Conservation (phyloP, 1,140 invertebrate species). For the Papilio aristodemus region DNA sequence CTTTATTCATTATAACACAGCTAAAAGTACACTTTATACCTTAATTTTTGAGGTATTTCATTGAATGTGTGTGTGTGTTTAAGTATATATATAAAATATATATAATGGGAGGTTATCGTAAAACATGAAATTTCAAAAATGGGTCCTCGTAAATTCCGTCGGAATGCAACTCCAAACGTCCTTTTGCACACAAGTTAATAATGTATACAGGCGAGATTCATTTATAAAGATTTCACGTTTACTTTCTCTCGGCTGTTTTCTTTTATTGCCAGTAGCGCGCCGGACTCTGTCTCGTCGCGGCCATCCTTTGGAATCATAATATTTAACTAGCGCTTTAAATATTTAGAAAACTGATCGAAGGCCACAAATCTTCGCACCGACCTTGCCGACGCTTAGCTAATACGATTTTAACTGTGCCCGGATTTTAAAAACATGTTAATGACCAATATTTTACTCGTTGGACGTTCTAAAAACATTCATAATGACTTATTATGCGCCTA, state of each 20-base stretch:
- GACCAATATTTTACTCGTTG: constrained; percentile 25
- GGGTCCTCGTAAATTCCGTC: constrained; percentile 3
- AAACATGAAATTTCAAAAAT: neutral
- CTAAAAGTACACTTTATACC: too few species aligned
- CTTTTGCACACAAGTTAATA: constrained; percentile 43
- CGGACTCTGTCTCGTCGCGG: constrained; percentile 33
- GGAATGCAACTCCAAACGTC: constrained; percentile 32
- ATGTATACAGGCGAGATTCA: constrained; percentile 44
- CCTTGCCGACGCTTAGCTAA: constrained; percentile 39
- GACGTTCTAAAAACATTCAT: constrained; percentile 21
- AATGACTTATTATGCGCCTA: neutral
- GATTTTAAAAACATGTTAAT: constrained; percentile 23
- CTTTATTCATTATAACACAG: too few species aligned
- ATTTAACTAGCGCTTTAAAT: constrained; percentile 29
- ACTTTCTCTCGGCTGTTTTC: constrained; percentile 61
- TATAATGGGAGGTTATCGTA: neutral
- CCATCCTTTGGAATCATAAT: constrained; percentile 33
- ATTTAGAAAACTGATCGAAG: constrained; percentile 37
- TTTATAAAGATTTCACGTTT: constrained; percentile 59
- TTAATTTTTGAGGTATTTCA: too few species aligned
- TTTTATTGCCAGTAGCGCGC: constrained; percentile 51
- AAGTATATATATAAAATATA: too few species aligned
- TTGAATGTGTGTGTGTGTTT: too few species aligned
- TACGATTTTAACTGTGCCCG: constrained; percentile 30
- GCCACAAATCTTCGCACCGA: constrained; percentile 29